Conservation (phyloP, 1,140 invertebrate species). For the Drosophila subobscura region DNA sequence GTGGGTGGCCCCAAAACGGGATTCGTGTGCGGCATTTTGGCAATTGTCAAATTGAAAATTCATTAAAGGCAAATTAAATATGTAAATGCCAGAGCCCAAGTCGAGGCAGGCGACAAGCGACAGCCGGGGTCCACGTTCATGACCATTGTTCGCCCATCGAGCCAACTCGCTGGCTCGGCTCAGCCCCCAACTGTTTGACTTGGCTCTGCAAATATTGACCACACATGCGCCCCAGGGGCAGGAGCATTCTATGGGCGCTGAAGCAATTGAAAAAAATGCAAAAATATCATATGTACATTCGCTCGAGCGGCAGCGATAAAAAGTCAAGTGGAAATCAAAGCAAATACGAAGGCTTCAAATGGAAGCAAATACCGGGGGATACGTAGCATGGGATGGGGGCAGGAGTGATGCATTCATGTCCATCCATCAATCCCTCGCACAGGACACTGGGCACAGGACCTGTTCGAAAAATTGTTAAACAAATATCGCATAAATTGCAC, state of each 20-base stretch:
- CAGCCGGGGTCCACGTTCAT: slow-evolving; percentile 12
- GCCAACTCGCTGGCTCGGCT: slow-evolving; percentile 3
- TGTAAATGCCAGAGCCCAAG: slow-evolving; percentile 56
- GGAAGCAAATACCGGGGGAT: slow-evolving; percentile 33
- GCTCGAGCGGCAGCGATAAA: slow-evolving; percentile 43
- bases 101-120: slow-evolving; percentile 34
- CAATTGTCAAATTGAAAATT: slow-evolving; percentile 82
- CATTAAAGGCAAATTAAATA: slow-evolving; percentile 83
- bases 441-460: not conserved
- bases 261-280: slow-evolving; percentile 31
- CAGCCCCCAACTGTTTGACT: slow-evolving; percentile 59
- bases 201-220: slow-evolving; percentile 70
- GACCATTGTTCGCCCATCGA: slow-evolving; percentile 23
- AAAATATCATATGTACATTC: slow-evolving; percentile 65
- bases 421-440: not conserved
- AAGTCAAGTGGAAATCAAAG: slow-evolving; percentile 78
- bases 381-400: too few relatives aligned
- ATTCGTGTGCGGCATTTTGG: slow-evolving; percentile 72
- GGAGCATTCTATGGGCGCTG: not conserved
- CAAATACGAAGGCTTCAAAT: slow-evolving; percentile 60
- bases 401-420: too few relatives aligned
- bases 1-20: slow-evolving; percentile 57
- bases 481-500: slow-evolving; percentile 69
- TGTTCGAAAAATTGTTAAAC: slow-evolving; percentile 59
- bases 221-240: slow-evolving; percentile 13